Evolutionary conservation across 2,797 vertebrate genomes (phyloP).

Genomic region (Orestias chungarensis): DNA sequence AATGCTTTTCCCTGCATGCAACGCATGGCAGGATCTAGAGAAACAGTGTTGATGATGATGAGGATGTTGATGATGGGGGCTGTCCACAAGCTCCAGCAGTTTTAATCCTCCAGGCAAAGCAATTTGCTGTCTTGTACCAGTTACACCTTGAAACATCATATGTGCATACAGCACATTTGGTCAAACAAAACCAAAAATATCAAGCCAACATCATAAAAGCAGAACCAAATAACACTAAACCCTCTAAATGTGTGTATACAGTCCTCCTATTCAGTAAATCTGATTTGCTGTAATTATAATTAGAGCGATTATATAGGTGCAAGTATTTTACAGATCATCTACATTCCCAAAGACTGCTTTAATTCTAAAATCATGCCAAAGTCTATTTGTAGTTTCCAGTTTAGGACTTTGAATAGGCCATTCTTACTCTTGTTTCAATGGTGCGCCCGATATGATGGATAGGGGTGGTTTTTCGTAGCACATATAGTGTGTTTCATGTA

Average conservation of each 20-base stretch:
- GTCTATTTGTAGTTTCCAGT: too few relatives aligned
- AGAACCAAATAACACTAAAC: too few relatives aligned
- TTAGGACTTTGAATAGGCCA: background rate
- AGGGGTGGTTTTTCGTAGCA: background rate
- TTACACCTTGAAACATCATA: background rate
- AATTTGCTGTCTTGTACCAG: background rate
- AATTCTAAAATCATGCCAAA: background rate
- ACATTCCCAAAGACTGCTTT: background rate
- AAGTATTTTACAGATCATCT: background rate
- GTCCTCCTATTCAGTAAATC: background rate
- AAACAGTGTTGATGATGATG: background rate
- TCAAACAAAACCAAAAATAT: background rate
- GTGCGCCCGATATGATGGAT: background rate
- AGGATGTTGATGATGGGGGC: background rate
- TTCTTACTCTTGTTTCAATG: background rate
- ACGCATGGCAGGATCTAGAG: conserved; percentile 66
- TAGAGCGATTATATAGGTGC: too few relatives aligned
- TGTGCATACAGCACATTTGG: background rate
- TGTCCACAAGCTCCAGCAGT: background rate
- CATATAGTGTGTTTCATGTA: background rate
- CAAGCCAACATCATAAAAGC: conserved; percentile 10
- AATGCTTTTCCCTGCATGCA: conserved; percentile 72
- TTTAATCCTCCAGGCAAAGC: background rate
- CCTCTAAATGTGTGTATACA: too few relatives aligned
- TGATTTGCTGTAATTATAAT: background rate